Evolutionary conservation across 2,888 invertebrate species (phyloP).

Genomic region (Brachyopa scutellaris): DNA sequence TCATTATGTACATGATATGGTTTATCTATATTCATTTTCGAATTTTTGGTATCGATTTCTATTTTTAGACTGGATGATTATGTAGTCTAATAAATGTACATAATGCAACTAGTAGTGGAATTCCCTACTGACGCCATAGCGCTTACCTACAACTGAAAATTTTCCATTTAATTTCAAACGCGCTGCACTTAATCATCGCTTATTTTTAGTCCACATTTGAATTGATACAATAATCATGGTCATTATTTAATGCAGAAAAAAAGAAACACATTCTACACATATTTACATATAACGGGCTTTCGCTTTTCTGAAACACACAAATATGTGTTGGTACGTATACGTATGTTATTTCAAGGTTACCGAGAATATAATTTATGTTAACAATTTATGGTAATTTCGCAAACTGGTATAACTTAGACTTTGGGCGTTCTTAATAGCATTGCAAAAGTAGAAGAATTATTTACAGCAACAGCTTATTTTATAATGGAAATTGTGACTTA

Average conservation of each 20-base stretch:
- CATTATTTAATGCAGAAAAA: slow-evolving; percentile 36
- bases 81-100: too few species aligned
- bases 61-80: too few species aligned
- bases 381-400: slow-evolving; percentile 63
- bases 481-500: neutral
- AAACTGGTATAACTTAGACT: slow-evolving; percentile 63
- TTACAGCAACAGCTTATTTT: slow-evolving; percentile 29
- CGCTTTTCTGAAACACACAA: slow-evolving; percentile 51
- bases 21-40: too few species aligned
- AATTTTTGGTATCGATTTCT: too few species aligned
- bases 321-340: too few species aligned
- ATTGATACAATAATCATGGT: slow-evolving; percentile 38
- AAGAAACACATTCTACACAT: neutral
- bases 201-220: slow-evolving; percentile 22
- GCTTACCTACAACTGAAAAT: neutral
- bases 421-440: slow-evolving; percentile 58
- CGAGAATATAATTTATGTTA: slow-evolving; percentile 57
- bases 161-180: neutral
- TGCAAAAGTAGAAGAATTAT: slow-evolving; percentile 19
- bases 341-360: slow-evolving; percentile 64
- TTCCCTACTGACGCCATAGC: neutral
- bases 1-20: too few species aligned
- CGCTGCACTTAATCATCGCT: neutral
- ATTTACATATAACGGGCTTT: slow-evolving; percentile 43
- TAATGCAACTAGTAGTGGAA: too few species aligned